A percentile compares a stretch with the other conserved stretches of the same genome.
Conservation (phyloP, 2,113 vertebrate species). For the Oostethus manadensis region DNA sequence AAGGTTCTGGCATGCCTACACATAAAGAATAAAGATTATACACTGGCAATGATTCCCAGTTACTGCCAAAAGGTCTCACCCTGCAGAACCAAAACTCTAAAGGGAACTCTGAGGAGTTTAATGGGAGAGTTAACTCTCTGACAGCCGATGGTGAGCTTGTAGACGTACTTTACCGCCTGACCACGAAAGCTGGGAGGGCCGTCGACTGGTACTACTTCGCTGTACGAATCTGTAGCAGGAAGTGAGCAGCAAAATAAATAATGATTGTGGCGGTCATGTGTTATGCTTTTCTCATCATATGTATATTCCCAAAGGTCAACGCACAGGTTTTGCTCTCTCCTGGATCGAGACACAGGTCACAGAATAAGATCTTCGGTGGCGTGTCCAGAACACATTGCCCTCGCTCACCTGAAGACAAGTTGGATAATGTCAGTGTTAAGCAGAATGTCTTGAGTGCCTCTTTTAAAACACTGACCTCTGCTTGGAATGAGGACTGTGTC, state of each 20-base stretch:
- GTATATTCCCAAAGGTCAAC: conserved; percentile 35
- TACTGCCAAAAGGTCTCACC: conserved; percentile 64
- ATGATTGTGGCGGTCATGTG: not conserved
- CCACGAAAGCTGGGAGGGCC: conserved; percentile 95
- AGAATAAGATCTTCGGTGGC: conserved; percentile 96
- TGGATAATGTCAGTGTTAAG: not conserved
- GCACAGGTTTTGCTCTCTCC: conserved; percentile 89
- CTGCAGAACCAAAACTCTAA: conserved; percentile 89
- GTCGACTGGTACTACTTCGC: conserved; percentile 83
- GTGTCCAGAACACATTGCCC: conserved; percentile 97
- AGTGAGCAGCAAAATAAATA: not conserved
- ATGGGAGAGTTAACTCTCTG: conserved; percentile 97
- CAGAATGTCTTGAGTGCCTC: not conserved
- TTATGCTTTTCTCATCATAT: not conserved
- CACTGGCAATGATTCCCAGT: not conserved
- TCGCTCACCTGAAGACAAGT: conserved; percentile 78
- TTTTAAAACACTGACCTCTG: conserved; percentile 76
- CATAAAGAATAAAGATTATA: not conserved
- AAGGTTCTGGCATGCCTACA: conserved; percentile 85
- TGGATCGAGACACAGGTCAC: conserved; percentile 90
- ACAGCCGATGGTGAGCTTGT: conserved; percentile 96
- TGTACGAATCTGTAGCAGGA: conserved; percentile 82
- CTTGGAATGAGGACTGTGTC: conserved; percentile 95
- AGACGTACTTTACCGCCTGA: conserved; percentile 94
- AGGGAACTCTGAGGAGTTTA: conserved; percentile 91